Conservation (phyloP, 2,797 vertebrate species). For the Alca torda region DNA sequence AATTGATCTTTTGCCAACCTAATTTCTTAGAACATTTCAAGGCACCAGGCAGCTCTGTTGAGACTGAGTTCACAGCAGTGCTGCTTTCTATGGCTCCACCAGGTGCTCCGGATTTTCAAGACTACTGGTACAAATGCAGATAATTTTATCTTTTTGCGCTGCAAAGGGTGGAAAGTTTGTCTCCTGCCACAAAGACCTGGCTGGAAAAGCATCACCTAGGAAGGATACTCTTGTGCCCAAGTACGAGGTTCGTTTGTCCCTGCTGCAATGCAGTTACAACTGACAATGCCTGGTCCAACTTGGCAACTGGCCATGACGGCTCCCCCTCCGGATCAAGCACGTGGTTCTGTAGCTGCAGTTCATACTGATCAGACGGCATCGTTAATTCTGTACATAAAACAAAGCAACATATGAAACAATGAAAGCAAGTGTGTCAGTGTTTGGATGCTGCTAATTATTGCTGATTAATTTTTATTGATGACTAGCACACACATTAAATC, state of each 20-base stretch:
- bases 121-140: neutral
- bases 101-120: neutral
- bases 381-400: slow-evolving; percentile 79
- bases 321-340: slow-evolving; percentile 72
- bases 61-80: neutral
- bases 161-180: neutral
- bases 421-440: neutral
- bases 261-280: slow-evolving; percentile 75
- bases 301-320: slow-evolving; percentile 74
- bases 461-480: neutral
- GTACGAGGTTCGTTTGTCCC: slow-evolving; percentile 76
- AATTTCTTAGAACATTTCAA: neutral
- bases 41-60: neutral
- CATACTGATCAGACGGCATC: slow-evolving; percentile 96
- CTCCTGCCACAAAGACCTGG: neutral
- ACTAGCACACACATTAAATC: neutral
- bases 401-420: neutral
- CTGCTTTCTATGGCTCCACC: neutral
- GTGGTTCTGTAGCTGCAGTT: slow-evolving; percentile 89
- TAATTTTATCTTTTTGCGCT: neutral
- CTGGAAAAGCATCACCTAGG: neutral
- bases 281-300: slow-evolving; percentile 77
- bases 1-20: neutral
- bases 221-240: slow-evolving; percentile 83
- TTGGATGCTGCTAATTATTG: neutral